A percentile compares a stretch with the other conserved stretches of the same genome.
Evolutionary conservation across 2,888 invertebrate species (phyloP).

Genomic region (Girardia tigrina): DNA sequence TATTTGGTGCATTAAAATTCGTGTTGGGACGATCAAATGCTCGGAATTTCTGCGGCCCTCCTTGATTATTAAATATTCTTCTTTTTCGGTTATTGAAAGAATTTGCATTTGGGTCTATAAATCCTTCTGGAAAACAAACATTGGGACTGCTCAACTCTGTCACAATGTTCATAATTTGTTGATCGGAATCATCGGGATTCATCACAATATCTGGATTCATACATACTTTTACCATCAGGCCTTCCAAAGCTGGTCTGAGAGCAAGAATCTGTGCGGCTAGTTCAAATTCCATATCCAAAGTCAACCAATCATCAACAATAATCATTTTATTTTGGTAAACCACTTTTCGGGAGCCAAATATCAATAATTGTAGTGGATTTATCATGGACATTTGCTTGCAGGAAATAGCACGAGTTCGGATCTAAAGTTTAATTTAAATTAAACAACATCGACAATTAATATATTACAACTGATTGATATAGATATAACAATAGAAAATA

Average conservation of each 20-base stretch:
- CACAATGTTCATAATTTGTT: constrained; percentile 58
- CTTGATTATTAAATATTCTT: background rate
- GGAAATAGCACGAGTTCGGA: constrained; percentile 79
- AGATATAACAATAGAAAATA: no score
- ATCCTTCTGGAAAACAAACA: background rate
- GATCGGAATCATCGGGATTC: constrained; percentile 59
- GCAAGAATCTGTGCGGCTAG: constrained; percentile 70
- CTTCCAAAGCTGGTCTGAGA: constrained; percentile 73
- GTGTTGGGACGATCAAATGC: background rate
- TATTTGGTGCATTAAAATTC: background rate
- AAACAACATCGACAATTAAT: no score
- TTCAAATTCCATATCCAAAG: constrained; percentile 66
- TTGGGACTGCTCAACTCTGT: constrained; percentile 62
- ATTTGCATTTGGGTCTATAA: background rate
- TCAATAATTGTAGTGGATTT: constrained; percentile 72
- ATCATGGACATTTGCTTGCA: constrained; percentile 95
- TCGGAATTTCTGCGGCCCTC: background rate
- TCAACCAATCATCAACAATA: constrained; percentile 80
- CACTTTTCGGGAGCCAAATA: constrained; percentile 78
- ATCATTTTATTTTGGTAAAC: constrained; percentile 59
- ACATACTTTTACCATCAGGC: constrained; percentile 62
- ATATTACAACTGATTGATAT: no score
- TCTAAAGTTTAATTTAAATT: constrained; percentile 50
- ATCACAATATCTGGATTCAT: constrained; percentile 64
- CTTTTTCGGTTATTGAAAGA: background rate